Evolutionary conservation across 1,140 invertebrate genomes (phyloP), one percentile per base, ranked within the genome.

Genomic region (Nomia melanderi): DNA sequence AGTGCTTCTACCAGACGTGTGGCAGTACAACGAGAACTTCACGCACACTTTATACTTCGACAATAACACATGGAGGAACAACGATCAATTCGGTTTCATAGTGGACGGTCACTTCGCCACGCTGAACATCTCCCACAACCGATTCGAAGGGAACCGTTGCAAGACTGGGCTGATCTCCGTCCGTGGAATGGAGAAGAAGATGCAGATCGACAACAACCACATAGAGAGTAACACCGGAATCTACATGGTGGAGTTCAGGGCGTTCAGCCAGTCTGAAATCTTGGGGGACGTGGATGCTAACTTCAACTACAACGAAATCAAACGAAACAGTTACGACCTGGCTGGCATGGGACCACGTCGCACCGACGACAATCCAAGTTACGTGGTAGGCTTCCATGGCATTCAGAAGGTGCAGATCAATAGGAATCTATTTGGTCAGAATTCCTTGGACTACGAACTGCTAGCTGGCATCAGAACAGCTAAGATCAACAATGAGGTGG

Each of bases 151-250:
- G 44, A 99, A 99, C 88, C 91, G 92, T 8, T 99, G 98, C 85
- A 95, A 95, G 70, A 93, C 91, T 12, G 97, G 98, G 0, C 90
- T 99, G 20, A 93, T 99, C 3, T 95, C 96, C 0, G 93, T 99
- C 6, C 93, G 94, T 69, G 99, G 99, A 20, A 99, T 99, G 98
- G 99, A 99, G 91, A 99, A 99, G 91, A 95, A 96, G 84, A 94
- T 99, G 91, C 93, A 95, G 33, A 96, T 99, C 77, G 93, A 95
- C 94, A 90, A 94, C 85, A 95, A 96, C 93, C 88, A 96, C 65
- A 96, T 99, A 50, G 94, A 95, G 79, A 93, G 94, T 27, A 99
- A 99, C 88, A 94, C 93, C 60, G 97, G 96, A 0, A 93, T 94
- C n/a, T 97, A 95, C 86, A 96, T 99, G 93, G 93, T 99, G 1